Evolutionary conservation across 2,113 vertebrate species (phyloP).

Genomic region (Bagarius yarrelli): DNA sequence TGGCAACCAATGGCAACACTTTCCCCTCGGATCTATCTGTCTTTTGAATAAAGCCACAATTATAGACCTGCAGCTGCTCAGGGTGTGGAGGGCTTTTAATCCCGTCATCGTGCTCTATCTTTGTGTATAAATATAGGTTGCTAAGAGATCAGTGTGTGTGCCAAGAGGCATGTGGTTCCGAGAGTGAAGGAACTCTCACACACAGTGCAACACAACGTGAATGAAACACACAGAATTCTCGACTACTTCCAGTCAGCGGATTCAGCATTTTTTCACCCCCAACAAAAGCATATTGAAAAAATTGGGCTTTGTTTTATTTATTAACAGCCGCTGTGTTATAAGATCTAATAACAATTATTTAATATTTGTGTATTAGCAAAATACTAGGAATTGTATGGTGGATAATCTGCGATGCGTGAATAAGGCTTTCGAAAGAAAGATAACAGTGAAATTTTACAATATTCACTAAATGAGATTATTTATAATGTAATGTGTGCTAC

Average conservation of each 20-base stretch:
- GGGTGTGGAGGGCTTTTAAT: neutral
- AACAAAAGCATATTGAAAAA: too few relatives aligned
- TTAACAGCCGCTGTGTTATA: too few relatives aligned
- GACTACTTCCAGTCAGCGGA: neutral
- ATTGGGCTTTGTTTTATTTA: too few relatives aligned
- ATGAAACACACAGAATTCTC: neutral
- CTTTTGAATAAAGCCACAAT: constrained; percentile 18
- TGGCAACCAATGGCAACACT: constrained; percentile 58
- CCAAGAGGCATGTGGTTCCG: constrained; percentile 53
- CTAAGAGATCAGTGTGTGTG: constrained; percentile 66
- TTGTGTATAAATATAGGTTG: constrained; percentile 70
- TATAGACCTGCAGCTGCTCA: constrained; percentile 44
- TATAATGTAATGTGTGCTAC: too few relatives aligned
- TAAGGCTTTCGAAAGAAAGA: neutral
- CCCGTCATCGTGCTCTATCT: constrained; percentile 24
- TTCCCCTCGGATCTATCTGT: constrained; percentile 26
- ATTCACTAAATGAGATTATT: too few relatives aligned
- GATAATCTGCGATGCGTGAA: neutral
- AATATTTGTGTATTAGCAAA: neutral
- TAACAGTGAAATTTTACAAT: too few relatives aligned
- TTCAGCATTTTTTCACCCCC: too few relatives aligned
- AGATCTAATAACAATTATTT: neutral
- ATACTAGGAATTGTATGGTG: neutral
- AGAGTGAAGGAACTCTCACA: constrained; percentile 29
- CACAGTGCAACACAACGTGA: neutral